These are phyloP conservation scores for Adelphocoris suturalis DNA, from an alignment of 2,888 invertebrate species.

Conservation along the genomic window DNA sequence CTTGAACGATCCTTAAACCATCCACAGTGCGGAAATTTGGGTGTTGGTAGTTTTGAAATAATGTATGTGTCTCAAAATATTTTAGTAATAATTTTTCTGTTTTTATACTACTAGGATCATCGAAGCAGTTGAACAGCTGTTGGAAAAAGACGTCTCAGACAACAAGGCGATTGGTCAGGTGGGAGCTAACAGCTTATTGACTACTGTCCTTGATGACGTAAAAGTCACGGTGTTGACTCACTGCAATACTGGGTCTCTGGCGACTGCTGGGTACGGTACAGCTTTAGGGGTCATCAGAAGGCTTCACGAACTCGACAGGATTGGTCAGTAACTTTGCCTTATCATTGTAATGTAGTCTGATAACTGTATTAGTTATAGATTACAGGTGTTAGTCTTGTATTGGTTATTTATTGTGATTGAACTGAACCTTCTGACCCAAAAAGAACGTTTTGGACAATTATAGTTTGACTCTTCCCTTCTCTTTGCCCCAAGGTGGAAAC, in stretches of 20 bases:
- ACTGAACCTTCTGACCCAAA: no score
- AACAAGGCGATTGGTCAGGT: conserved; percentile 92
- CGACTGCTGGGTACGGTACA: conserved; percentile 98
- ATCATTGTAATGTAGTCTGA: no score
- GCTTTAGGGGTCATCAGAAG: conserved; percentile 96
- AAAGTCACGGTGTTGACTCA: conserved; percentile 92
- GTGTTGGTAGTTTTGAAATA: neutral
- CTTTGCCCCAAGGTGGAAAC: no score
- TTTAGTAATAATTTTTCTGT: neutral
- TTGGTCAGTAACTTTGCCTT: conserved; percentile 84
- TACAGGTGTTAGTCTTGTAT: no score
- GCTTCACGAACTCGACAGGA: conserved; percentile 85
- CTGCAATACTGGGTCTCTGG: conserved; percentile 98
- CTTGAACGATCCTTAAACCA: no score
- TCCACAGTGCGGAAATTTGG: no score
- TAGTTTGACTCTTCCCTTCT: no score
- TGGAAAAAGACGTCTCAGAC: conserved; percentile 90
- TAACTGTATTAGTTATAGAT: no score
- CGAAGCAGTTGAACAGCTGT: conserved; percentile 87
- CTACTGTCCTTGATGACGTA: conserved; percentile 80
- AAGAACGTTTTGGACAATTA: no score
- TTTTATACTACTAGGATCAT: conserved; percentile 84
- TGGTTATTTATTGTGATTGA: no score
- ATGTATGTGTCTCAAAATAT: neutral
- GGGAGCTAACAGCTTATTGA: conserved; percentile 89